A percentile compares a stretch with the other conserved stretches of the same genome.
Conservation (phyloP, 1,140 invertebrate genomes). For the Anadara kagoshimensis region DNA sequence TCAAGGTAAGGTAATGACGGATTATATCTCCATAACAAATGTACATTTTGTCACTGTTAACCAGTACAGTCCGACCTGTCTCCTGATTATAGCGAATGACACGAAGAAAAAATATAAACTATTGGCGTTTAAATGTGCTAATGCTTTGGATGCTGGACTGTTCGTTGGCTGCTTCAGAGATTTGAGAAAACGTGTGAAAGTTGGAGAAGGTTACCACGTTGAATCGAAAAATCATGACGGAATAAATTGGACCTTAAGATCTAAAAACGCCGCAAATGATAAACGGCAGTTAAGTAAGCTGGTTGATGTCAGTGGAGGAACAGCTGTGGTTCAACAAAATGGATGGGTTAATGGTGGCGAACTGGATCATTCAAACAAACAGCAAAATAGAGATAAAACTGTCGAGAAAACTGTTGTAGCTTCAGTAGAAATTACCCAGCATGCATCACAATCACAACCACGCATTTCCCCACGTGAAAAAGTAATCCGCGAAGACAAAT, state of each 20-base stretch:
- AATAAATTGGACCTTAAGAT: slow-evolving; percentile 59
- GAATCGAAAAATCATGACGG: slow-evolving; percentile 44
- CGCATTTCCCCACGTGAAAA: not conserved
- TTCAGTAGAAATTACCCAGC: slow-evolving; percentile 1
- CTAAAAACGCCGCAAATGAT: slow-evolving; percentile 36
- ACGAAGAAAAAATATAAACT: slow-evolving; percentile 41
- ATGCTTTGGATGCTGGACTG: slow-evolving; percentile 34
- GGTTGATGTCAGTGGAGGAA: slow-evolving; percentile 24
- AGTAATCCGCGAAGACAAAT: slow-evolving; percentile 12
- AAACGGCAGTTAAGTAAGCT: slow-evolving; percentile 44
- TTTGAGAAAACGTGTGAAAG: slow-evolving; percentile 12
- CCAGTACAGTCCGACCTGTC: slow-evolving; percentile 43
- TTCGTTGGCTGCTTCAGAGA: slow-evolving; percentile 38
- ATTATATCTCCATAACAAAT: slow-evolving; percentile 28
- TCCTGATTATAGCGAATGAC: slow-evolving; percentile 52
- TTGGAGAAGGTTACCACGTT: slow-evolving; percentile 36
- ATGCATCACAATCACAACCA: not conserved
- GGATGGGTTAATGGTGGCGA: not conserved
- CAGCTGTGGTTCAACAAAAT: slow-evolving; percentile 11
- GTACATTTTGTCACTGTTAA: slow-evolving; percentile 49
- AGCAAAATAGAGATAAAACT: not conserved
- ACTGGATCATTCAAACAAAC: not conserved
- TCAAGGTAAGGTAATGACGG: slow-evolving; percentile 23
- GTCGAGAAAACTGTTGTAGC: not conserved
- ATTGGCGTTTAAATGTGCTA: slow-evolving; percentile 44